Percentiles rank a stretch among this genome's conserved stretches.
phyloP scores from a whole-genome alignment of 2,888 invertebrate genomes.

The Megalurothrips usitatus region DNA sequence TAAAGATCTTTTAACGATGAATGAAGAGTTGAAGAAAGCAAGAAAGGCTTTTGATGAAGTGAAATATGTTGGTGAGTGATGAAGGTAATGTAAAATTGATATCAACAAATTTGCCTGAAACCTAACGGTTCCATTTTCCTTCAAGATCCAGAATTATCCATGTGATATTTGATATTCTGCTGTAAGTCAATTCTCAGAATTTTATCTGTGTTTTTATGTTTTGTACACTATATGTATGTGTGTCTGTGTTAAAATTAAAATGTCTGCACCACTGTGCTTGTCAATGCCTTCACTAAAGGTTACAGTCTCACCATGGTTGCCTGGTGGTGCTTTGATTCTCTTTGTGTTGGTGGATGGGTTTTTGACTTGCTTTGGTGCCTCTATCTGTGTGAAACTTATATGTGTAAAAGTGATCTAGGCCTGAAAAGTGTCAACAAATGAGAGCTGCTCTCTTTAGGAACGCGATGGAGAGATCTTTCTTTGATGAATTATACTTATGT shows the following conservation, averaged over 20 bases:
- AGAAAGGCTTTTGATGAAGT: slow-evolving; percentile 99
- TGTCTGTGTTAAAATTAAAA: neutral
- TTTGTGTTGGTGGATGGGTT: too few relatives aligned
- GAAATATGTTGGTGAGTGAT: slow-evolving; percentile 79
- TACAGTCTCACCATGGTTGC: too few relatives aligned
- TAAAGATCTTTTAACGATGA: slow-evolving; percentile 95
- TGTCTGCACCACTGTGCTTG: neutral
- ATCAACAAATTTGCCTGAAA: neutral
- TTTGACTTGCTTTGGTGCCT: too few relatives aligned
- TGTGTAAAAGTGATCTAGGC: neutral
- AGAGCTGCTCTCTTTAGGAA: too few relatives aligned
- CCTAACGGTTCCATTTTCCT: neutral
- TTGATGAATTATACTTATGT: too few relatives aligned
- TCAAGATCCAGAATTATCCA: slow-evolving; percentile 6
- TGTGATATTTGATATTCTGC: neutral
- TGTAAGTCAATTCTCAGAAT: neutral
- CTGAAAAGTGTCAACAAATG: too few relatives aligned
- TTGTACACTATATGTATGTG: neutral
- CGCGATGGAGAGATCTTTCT: too few relatives aligned
- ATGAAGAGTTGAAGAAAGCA: slow-evolving; percentile 97
- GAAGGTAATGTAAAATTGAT: too few relatives aligned
- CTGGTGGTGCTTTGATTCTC: too few relatives aligned
- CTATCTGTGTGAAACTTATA: neutral
- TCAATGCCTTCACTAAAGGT: too few relatives aligned
- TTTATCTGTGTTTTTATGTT: neutral